These are phyloP conservation scores for Erythrocercus mccallii DNA, from an alignment of 2,113 vertebrate genomes.

Conservation along the genomic window DNA sequence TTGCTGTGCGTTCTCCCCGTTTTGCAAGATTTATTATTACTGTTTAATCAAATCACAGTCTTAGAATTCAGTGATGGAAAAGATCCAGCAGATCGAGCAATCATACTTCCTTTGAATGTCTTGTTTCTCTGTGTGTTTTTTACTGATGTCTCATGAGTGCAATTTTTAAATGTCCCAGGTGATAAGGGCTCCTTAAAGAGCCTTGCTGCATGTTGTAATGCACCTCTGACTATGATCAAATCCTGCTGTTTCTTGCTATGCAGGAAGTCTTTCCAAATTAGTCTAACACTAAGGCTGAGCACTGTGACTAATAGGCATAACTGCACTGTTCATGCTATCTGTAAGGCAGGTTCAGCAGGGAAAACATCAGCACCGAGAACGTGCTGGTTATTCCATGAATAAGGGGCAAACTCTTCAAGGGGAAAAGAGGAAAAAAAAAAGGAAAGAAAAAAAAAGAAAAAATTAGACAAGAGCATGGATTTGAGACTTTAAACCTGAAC, in stretches of 20 bases:
- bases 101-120: background rate
- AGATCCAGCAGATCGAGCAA: background rate
- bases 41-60: background rate
- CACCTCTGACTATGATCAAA: constrained; percentile 52
- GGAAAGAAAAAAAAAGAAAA: background rate
- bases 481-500: background rate
- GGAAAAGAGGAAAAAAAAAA: no score
- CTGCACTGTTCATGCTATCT: constrained; percentile 44
- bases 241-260: constrained; percentile 59
- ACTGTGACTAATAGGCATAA: constrained; percentile 66
- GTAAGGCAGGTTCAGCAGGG: constrained; percentile 21
- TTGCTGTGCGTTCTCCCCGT: background rate
- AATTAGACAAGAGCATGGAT: background rate
- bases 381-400: background rate
- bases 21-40: background rate
- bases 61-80: background rate
- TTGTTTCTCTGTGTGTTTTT: background rate
- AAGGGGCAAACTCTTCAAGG: background rate
- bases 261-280: constrained; percentile 67
- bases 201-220: constrained; percentile 15
- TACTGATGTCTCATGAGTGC: background rate
- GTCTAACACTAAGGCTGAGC: constrained; percentile 57
- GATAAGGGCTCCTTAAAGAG: constrained; percentile 30
- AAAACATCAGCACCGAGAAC: background rate
- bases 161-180: constrained; percentile 27